Conservation (phyloP, 2,888 invertebrate species). For the Agrilus biguttatus region DNA sequence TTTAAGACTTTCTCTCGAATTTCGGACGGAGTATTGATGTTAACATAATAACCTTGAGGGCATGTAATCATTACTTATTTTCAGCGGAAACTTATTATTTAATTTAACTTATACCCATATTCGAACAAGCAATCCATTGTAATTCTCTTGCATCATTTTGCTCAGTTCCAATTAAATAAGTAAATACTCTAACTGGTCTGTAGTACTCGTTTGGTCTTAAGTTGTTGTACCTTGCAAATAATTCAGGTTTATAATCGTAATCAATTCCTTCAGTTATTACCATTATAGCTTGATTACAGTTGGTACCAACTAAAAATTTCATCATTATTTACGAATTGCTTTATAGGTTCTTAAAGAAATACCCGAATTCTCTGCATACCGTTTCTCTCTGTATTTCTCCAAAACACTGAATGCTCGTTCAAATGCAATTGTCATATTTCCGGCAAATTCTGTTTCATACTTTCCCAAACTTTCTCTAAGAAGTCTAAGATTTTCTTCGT, state of each 20-base stretch:
- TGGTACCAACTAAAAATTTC: constrained; percentile 13
- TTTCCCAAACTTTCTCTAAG: constrained; percentile 24
- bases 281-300: constrained; percentile 93
- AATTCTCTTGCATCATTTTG: constrained; percentile 79
- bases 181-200: constrained; percentile 61
- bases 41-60: constrained; percentile 76
- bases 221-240: constrained; percentile 80
- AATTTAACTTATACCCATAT: constrained; percentile 47
- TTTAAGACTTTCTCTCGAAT: constrained; percentile 88
- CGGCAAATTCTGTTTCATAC: constrained; percentile 18
- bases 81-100: too few relatives aligned
- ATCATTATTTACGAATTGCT: neutral
- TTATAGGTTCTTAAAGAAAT: neutral
- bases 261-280: constrained; percentile 95
- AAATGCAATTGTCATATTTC: constrained; percentile 22
- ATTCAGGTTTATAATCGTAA: constrained; percentile 67
- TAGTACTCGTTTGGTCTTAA: constrained; percentile 14
- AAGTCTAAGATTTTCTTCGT: constrained; percentile 29
- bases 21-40: constrained; percentile 87
- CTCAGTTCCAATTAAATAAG: constrained; percentile 76
- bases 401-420: constrained; percentile 80
- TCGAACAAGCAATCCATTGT: constrained; percentile 95
- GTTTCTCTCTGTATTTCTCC: constrained; percentile 16
- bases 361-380: constrained; percentile 7
- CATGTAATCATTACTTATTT: too few relatives aligned